Percentiles rank a stretch among this genome's conserved stretches.
Evolutionary conservation across 2,797 vertebrate genomes (phyloP).

Genomic region (Rhinatrema bivittatum): DNA sequence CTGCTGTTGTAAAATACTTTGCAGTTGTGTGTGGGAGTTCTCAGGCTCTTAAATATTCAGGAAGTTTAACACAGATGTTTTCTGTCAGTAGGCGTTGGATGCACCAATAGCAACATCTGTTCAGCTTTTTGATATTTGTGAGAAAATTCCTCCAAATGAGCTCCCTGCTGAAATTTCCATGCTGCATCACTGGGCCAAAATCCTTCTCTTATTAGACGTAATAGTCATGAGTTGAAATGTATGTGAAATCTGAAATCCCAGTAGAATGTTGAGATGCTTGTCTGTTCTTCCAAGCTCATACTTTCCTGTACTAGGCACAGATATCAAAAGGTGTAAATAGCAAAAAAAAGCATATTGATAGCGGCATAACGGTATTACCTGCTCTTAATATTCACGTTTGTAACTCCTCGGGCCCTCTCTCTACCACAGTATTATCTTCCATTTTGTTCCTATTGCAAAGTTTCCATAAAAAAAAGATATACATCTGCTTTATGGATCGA

Average conservation of each 20-base stretch:
- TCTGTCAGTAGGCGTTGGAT: constrained; percentile 56
- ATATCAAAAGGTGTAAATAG: no score
- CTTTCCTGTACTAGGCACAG: constrained; percentile 21
- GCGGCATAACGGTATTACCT: no score
- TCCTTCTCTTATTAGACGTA: constrained; percentile 18
- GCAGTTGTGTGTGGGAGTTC: constrained; percentile 51
- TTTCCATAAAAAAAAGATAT: no score
- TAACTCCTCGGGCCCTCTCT: no score
- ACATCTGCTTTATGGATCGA: no score
- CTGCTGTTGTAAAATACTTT: constrained; percentile 33
- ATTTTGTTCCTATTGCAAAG: no score
- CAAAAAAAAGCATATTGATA: no score
- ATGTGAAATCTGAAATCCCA: constrained; percentile 25
- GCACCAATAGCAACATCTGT: constrained; percentile 51
- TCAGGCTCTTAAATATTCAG: constrained; percentile 47
- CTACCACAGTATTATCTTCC: no score
- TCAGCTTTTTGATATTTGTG: constrained; percentile 48
- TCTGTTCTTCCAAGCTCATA: constrained; percentile 27
- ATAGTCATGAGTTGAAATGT: constrained; percentile 14
- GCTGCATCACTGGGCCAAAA: constrained; percentile 22
- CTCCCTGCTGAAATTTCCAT: constrained; percentile 37
- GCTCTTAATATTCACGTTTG: no score
- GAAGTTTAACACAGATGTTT: constrained; percentile 62
- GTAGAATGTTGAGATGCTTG: constrained; percentile 18
- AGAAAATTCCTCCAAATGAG: constrained; percentile 43